phyloP scores from a whole-genome alignment of 1,140 invertebrate species.

The Mycetomoellerius zeteki region DNA sequence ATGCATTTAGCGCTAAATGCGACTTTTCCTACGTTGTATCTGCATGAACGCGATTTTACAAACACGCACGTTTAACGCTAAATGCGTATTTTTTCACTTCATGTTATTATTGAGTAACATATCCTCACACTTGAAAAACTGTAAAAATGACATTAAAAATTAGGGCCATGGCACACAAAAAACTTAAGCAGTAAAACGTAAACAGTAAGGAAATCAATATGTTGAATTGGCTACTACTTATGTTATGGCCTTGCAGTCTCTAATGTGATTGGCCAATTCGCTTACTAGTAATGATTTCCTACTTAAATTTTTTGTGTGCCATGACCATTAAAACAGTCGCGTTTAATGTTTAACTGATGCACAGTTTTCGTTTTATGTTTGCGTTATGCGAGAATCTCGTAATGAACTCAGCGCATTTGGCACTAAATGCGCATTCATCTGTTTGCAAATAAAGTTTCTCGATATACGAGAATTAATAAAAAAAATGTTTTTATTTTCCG shows the following conservation, averaged over 20 bases:
- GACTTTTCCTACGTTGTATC: neutral
- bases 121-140: neutral
- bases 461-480: neutral
- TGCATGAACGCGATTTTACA: neutral
- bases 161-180: neutral
- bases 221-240: too few species aligned
- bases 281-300: too few species aligned
- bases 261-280: too few species aligned
- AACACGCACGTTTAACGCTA: slow-evolving; percentile 18
- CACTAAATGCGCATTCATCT: slow-evolving; percentile 19
- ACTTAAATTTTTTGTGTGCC: too few species aligned
- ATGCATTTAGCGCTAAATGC: slow-evolving; percentile 35
- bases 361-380: slow-evolving; percentile 1
- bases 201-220: too few species aligned
- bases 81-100: neutral
- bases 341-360: neutral
- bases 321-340: too few species aligned
- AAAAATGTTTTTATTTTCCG: slow-evolving; percentile 27
- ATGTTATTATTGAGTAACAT: neutral
- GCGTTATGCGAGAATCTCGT: slow-evolving; percentile 9
- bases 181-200: too few species aligned
- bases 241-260: too few species aligned
- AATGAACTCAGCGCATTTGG: slow-evolving; percentile 22
- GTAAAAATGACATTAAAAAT: neutral
- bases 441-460: slow-evolving; percentile 36